Conservation (phyloP, 2,113 vertebrate species). For the Indicator indicator region DNA sequence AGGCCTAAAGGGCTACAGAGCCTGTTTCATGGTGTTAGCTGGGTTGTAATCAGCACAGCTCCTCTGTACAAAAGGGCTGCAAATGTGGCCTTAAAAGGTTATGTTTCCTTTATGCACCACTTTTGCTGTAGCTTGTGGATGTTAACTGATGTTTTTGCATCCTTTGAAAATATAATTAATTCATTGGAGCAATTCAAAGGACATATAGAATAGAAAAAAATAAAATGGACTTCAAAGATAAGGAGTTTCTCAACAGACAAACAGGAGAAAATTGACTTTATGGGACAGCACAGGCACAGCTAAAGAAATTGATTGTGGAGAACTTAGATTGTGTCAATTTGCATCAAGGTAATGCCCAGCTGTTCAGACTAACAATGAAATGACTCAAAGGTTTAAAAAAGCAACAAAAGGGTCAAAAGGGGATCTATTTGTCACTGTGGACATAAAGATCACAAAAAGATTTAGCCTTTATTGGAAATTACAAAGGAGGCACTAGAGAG, state of each 20-base stretch:
- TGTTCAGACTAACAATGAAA: neutral
- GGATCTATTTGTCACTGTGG: neutral
- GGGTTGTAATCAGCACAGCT: neutral
- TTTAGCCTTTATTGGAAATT: neutral
- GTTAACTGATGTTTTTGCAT: neutral
- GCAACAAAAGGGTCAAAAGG: neutral
- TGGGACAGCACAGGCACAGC: neutral
- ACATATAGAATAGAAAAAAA: neutral
- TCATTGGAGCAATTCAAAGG: conserved; percentile 1
- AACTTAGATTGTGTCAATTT: neutral
- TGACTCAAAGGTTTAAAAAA: neutral
- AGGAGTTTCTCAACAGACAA: neutral
- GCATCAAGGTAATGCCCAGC: neutral
- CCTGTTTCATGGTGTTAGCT: neutral
- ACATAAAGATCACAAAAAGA: neutral
- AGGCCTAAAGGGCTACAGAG: neutral
- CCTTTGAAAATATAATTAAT: neutral
- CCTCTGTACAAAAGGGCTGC: neutral
- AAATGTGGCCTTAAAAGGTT: neutral
- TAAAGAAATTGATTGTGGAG: neutral
- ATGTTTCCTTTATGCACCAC: neutral
- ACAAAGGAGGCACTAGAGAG: neutral
- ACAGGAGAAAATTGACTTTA: neutral
- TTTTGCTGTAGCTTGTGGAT: neutral
- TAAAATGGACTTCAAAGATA: neutral